Conservation (phyloP, 37 sponge, comb jelly and placozoan species). For the Diacarnus erythraeanus region DNA sequence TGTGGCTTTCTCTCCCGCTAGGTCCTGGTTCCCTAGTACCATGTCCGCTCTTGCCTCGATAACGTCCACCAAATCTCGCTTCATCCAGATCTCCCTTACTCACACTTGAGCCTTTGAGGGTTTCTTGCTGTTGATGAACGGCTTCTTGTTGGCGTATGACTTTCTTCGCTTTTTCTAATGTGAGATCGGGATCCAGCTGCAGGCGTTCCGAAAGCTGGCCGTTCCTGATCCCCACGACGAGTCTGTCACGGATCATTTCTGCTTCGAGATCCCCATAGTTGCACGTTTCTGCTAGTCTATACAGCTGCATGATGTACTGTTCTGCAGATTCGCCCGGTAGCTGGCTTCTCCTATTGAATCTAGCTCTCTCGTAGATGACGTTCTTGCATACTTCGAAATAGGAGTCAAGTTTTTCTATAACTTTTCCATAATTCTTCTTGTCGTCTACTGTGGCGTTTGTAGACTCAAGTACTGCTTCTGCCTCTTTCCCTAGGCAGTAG, state of each 20-base stretch:
- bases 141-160: background rate
- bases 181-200: slow-evolving; percentile 23
- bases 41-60: background rate
- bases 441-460: too few species aligned
- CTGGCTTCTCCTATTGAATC: slow-evolving; percentile 28
- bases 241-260: slow-evolving; percentile 31
- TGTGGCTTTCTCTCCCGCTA: background rate
- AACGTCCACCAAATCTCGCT: background rate
- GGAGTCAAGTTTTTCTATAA: background rate
- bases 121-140: background rate
- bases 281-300: slow-evolving; percentile 21
- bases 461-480: background rate
- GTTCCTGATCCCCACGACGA: slow-evolving; percentile 29
- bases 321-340: slow-evolving; percentile 16
- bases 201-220: background rate
- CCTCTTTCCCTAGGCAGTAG: background rate
- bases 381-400: slow-evolving; percentile 15
- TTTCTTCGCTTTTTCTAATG: too few species aligned
- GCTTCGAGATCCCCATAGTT: slow-evolving; percentile 16
- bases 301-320: slow-evolving; percentile 26
- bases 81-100: background rate
- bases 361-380: slow-evolving; percentile 17
- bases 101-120: background rate
- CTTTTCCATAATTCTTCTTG: background rate
- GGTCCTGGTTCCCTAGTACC: background rate